A percentile compares a stretch with the other conserved stretches of the same genome.
These are phyloP conservation scores for Anguilla megastoma DNA, from an alignment of 2,797 vertebrate species.

Conservation along the genomic window DNA sequence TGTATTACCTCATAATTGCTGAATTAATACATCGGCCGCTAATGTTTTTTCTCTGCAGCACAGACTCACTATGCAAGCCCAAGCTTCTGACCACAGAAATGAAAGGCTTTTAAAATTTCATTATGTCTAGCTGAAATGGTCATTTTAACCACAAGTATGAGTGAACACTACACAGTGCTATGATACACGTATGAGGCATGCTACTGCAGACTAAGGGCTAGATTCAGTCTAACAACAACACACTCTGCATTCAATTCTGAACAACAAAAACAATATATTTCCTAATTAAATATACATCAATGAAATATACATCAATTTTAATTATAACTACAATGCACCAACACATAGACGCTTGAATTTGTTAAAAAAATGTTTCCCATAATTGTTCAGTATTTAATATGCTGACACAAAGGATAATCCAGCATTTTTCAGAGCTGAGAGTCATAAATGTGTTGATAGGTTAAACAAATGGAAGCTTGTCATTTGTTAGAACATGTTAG, in stretches of 20 bases:
- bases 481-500: background rate
- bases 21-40: constrained; percentile 4
- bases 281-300: background rate
- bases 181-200: background rate
- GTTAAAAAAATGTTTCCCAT: background rate
- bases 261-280: background rate
- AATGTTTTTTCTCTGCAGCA: constrained; percentile 13
- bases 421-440: background rate
- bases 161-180: background rate
- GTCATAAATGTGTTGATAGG: background rate
- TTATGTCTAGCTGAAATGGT: background rate
- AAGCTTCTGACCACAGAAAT: constrained; percentile 6
- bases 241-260: background rate
- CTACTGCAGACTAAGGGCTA: background rate
- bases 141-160: background rate
- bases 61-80: background rate
- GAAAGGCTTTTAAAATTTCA: background rate
- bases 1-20: constrained; percentile 12
- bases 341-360: background rate
- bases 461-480: background rate
- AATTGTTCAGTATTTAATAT: background rate
- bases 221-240: background rate
- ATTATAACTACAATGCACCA: background rate
- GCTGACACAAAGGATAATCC: background rate
- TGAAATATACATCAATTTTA: background rate